phyloP scores from a whole-genome alignment of 2,888 invertebrate species.

The Invenusta paracnida region DNA sequence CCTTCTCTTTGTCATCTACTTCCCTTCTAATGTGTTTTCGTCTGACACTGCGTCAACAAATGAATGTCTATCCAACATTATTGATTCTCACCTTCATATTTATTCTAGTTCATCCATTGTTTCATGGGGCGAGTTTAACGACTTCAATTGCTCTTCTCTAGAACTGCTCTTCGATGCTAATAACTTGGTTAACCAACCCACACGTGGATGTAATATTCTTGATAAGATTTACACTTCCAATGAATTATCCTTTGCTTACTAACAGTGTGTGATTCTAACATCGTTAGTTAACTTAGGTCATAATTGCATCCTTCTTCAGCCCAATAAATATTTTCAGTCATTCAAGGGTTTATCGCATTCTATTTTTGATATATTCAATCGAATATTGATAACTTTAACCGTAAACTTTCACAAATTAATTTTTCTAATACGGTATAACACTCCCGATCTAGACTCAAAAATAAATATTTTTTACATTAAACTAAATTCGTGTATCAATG shows the following conservation, averaged over 20 bases:
- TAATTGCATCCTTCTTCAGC: conserved; percentile 7
- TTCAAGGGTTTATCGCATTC: background rate
- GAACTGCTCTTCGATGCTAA: conserved; percentile 19
- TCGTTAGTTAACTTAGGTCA: background rate
- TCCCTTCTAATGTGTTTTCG: background rate
- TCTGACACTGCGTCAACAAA: conserved; percentile 7
- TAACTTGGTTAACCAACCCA: conserved; percentile 24
- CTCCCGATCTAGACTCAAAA: background rate
- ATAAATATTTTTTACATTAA: conserved; percentile 14
- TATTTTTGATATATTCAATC: background rate
- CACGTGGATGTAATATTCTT: conserved; percentile 34
- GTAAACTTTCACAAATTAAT: conserved; percentile 1
- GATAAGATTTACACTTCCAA: conserved; percentile 14
- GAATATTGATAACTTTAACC: background rate
- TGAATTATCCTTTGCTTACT: background rate
- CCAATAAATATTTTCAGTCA: background rate
- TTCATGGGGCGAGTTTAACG: conserved; percentile 18
- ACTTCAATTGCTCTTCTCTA: conserved; percentile 21
- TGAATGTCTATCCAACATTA: conserved; percentile 20
- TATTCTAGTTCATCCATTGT: background rate
- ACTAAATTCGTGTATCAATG: background rate
- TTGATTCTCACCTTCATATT: conserved; percentile 31
- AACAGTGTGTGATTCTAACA: conserved; percentile 27
- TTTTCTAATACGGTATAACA: background rate
- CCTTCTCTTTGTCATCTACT: background rate